phyloP scores from a whole-genome alignment of 2,113 vertebrate species.

The Shinisaurus crocodilurus region DNA sequence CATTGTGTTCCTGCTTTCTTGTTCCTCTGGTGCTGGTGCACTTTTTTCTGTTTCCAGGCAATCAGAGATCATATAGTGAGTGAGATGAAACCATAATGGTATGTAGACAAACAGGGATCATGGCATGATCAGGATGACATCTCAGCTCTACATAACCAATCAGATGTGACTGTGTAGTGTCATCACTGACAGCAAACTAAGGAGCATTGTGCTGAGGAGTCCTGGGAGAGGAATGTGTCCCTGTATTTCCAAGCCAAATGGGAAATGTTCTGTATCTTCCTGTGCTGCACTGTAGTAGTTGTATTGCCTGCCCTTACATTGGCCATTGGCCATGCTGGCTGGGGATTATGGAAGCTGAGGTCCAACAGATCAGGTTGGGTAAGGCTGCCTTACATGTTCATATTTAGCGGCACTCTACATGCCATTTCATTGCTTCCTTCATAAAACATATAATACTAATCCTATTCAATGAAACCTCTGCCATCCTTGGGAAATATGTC shows the following conservation, averaged over 20 bases:
- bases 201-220: not conserved
- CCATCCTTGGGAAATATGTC: not conserved
- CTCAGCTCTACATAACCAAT: no score
- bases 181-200: not conserved
- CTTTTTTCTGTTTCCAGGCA: not conserved
- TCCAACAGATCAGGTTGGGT: no score
- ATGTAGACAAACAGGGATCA: not conserved
- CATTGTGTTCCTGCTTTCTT: not conserved
- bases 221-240: not conserved
- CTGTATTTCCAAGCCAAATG: not conserved
- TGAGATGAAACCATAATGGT: not conserved
- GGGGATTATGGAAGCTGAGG: no score
- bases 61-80: not conserved
- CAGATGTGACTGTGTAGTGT: not conserved
- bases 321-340: no score
- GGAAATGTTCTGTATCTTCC: not conserved
- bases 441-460: not conserved
- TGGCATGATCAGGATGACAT: not conserved
- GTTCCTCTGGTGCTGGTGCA: not conserved
- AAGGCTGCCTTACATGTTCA: not conserved
- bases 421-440: not conserved
- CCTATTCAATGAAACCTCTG: not conserved
- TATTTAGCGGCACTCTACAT: not conserved
- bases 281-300: not conserved
- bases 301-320: not conserved